Base-by-base conservation (phyloP, 2,113 vertebrate species). In the Laticauda laticaudata region DNA sequence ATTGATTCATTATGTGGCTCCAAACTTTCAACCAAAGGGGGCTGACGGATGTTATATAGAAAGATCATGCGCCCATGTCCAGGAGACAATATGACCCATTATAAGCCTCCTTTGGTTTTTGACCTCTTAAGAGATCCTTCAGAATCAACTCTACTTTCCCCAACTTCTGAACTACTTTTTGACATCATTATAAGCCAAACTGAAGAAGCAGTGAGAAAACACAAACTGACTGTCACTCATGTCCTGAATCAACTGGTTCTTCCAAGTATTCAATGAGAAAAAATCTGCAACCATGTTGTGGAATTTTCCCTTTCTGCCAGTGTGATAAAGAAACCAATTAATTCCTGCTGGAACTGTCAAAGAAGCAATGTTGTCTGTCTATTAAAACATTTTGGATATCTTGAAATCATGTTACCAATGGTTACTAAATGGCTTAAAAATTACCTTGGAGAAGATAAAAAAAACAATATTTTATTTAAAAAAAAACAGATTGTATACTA, bases 201-300 rank as follows among this genome's bases (percentile, higher is more conserved):
- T 1, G 91, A 91, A 90, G 45, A 55, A 89, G 98, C 98, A 0
- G 96, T 98, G 61, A 94, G 94, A 91, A 94, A 94, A 21, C 98
- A 99, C 87, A 51, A 0, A 4, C 34, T 18, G 7, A 98, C 97
- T 0, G 92, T 98, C 45, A 92, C 18, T 20, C 85, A 95, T 0
- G 96, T 97, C 11, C 96, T 97, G 12, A 96, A 95, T 0, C 98
- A 99, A 96, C 92, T 99, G 87, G 97, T 97, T 92, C 45, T 85
- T 48, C 90, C 94, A 23, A 98, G 98, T 15, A 97, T 95, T 0
- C 56, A 98, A 5, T 99, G 98, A 98, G 97, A 95, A 89, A 98
- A 0, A 98, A 98, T 98, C 97, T 99, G 45, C 98, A 99, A 96
- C 98, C 98, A 0, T 99, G 98, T 97, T 99, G 98, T 90, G 98